Conservation (phyloP, 1,140 invertebrate genomes). For the Apis mellifera region Amel_HAv3.1 CM009944.2:8735501-8736000, state of each 20-base stretch:
- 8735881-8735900: neutral
- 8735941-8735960: neutral
- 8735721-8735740: conserved; percentile 77
- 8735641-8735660: conserved; percentile 56
- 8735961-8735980: neutral
- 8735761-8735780: conserved; percentile 77
- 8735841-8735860: conserved; percentile 12
- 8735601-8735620: conserved; percentile 47
- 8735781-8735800: conserved; percentile 70
- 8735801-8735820: conserved; percentile 74
- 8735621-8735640: conserved; percentile 67
- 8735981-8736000: neutral
- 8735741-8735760: conserved; percentile 78
- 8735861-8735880: neutral
- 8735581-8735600: conserved; percentile 37
- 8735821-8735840: conserved; percentile 75
- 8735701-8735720: conserved; percentile 56
- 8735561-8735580: conserved; percentile 31
- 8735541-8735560: neutral
- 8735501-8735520: neutral
- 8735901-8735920: neutral
- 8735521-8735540: neutral
- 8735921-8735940: neutral
- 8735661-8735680: conserved; percentile 65
- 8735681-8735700: conserved; percentile 54